Percentiles rank a stretch among this genome's conserved stretches.
These are phyloP conservation scores for Alloscopus bannaensis DNA, from an alignment of 2,888 invertebrate genomes.

Conservation along the genomic window DNA sequence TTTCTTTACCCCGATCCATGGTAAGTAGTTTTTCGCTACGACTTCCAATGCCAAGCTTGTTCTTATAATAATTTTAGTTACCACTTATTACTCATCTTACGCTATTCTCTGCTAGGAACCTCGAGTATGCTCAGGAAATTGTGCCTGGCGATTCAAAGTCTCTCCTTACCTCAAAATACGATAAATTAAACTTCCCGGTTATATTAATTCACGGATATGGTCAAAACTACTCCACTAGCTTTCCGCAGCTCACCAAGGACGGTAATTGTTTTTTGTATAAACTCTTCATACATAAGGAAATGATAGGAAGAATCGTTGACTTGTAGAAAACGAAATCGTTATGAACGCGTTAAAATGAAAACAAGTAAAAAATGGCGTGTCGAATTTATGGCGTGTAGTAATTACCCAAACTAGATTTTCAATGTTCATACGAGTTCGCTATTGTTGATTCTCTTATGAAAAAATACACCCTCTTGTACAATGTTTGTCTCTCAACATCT, in stretches of 20 bases:
- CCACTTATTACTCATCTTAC: not conserved
- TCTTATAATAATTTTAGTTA: not conserved
- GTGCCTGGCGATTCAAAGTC: constrained; percentile 67
- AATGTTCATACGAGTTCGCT: too few species aligned
- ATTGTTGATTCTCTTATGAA: too few species aligned
- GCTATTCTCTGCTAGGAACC: constrained; percentile 48
- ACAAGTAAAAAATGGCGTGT: too few species aligned
- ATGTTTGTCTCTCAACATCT: too few species aligned
- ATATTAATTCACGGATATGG: constrained; percentile 66
- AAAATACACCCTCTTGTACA: too few species aligned
- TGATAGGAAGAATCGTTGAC: too few species aligned
- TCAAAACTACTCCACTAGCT: constrained; percentile 67
- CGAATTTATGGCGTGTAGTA: too few species aligned
- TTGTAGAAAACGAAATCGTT: too few species aligned
- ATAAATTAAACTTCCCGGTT: constrained; percentile 67
- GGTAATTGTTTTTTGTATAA: too few species aligned
- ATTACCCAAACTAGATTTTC: too few species aligned
- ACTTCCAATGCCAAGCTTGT: not conserved
- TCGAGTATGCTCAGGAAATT: constrained; percentile 66
- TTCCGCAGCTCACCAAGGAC: constrained; percentile 69
- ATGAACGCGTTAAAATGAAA: too few species aligned
- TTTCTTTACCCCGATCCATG: constrained; percentile 66
- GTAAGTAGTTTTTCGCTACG: constrained; percentile 51
- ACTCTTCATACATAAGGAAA: too few species aligned
- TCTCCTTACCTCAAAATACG: constrained; percentile 62